These are phyloP conservation scores for Ispidina lecontei DNA, from an alignment of 2,797 vertebrate genomes.

Conservation along the genomic window DNA sequence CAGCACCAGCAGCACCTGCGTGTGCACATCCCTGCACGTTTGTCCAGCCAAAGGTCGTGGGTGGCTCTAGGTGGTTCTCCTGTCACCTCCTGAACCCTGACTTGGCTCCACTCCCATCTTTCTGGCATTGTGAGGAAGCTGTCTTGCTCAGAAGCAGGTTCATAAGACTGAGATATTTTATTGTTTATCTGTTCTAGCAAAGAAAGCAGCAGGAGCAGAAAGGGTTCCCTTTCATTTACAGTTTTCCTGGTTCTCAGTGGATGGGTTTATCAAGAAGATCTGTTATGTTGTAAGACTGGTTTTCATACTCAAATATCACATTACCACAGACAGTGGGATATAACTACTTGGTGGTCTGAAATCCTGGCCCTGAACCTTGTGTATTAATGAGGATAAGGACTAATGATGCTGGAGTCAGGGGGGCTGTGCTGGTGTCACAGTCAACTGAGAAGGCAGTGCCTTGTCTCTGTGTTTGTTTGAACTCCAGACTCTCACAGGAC, in stretches of 20 bases:
- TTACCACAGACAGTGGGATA: not conserved
- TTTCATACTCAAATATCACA: constrained; percentile 31
- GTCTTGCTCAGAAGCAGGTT: not conserved
- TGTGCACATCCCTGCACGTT: not conserved
- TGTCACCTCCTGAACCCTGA: not conserved
- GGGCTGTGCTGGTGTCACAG: not conserved
- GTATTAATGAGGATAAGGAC: constrained; percentile 6
- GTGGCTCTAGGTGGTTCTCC: not conserved
- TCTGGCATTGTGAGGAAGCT: not conserved
- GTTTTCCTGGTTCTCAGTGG: not conserved
- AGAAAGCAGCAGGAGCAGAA: not conserved
- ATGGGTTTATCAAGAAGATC: not conserved
- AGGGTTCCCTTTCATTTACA: constrained; percentile 4
- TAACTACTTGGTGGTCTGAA: constrained; percentile 49
- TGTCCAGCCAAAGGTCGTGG: not conserved
- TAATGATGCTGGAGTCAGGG: not conserved
- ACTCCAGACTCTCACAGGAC: not conserved
- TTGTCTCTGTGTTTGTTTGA: constrained; percentile 13
- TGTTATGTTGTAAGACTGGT: not conserved
- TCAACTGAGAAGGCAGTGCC: not conserved
- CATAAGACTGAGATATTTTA: not conserved
- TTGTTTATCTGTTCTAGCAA: constrained; percentile 30
- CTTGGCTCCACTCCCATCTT: not conserved
- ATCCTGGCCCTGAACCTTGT: not conserved
- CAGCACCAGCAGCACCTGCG: not conserved